Evolutionary conservation across 2,113 vertebrate species (phyloP).

Genomic region (Brevimyrus niger): DNA sequence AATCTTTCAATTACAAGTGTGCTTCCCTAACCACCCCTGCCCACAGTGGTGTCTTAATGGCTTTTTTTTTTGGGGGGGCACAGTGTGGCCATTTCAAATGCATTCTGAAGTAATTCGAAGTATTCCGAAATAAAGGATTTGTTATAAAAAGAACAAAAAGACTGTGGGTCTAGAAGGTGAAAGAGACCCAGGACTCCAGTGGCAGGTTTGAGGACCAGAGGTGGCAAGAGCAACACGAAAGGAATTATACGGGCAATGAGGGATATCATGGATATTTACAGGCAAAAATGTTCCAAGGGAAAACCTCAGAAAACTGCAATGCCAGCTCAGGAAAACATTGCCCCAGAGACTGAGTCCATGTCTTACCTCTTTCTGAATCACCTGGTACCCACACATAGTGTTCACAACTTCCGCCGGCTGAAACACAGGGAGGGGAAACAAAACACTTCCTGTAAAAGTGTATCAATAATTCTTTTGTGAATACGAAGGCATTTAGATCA

Average conservation of each 20-base stretch:
- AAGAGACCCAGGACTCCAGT: not conserved
- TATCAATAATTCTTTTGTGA: not conserved
- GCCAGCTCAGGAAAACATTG: not conserved
- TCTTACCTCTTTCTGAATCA: slow-evolving; percentile 47
- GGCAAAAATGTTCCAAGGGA: not conserved
- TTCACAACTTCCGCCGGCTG: slow-evolving; percentile 61
- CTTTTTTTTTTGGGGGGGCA: not conserved
- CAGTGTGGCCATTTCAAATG: not conserved
- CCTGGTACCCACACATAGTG: slow-evolving; percentile 59
- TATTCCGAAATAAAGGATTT: not conserved
- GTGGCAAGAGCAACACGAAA: not conserved
- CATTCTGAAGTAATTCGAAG: not conserved
- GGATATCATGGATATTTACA: not conserved
- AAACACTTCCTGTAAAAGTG: not conserved
- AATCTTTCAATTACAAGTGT: no score
- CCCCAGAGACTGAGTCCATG: not conserved
- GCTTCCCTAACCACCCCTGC: no score
- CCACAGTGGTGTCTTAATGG: no score
- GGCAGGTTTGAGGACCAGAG: not conserved
- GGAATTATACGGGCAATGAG: not conserved
- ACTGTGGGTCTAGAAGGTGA: not conserved
- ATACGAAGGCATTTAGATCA: not conserved
- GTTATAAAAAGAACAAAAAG: not conserved
- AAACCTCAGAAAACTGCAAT: not conserved
- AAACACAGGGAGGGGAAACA: slow-evolving; percentile 25